Conservation (phyloP, 2,888 invertebrate species). For the Orthosia cruda region DNA sequence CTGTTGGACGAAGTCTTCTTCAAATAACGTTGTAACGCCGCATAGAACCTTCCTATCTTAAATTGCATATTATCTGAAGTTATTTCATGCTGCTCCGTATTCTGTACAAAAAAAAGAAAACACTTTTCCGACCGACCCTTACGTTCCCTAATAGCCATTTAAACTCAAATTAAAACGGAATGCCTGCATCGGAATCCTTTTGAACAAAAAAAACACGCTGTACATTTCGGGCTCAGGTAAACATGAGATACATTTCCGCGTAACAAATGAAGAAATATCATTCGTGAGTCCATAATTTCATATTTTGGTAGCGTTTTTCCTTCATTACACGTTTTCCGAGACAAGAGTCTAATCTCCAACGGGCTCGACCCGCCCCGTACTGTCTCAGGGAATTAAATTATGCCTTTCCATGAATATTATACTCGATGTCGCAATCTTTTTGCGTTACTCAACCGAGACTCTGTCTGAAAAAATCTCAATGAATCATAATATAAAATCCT, state of each 20-base stretch:
- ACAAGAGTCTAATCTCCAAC: conserved; percentile 86
- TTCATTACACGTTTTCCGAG: conserved; percentile 86
- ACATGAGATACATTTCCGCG: conserved; percentile 60
- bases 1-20: not conserved
- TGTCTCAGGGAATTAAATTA: conserved; percentile 89
- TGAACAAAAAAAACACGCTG: conserved; percentile 37
- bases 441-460: conserved; percentile 79
- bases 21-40: not conserved
- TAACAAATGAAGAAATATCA: conserved; percentile 80
- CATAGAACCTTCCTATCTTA: not conserved
- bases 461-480: conserved; percentile 79
- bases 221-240: conserved; percentile 58
- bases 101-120: conserved; percentile 35
- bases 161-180: conserved; percentile 62
- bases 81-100: not conserved
- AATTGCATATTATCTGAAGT: conserved; percentile 3
- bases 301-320: conserved; percentile 84
- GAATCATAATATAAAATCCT: conserved; percentile 78
- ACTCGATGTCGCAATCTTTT: conserved; percentile 86
- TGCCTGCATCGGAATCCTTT: conserved; percentile 41
- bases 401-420: conserved; percentile 91
- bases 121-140: conserved; percentile 17
- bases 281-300: conserved; percentile 85
- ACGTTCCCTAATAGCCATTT: conserved; percentile 57
- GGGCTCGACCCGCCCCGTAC: conserved; percentile 76